Percentiles rank a stretch among this genome's conserved stretches.
Conservation (phyloP, 2,113 vertebrate species). For the Jacana jacana region DNA sequence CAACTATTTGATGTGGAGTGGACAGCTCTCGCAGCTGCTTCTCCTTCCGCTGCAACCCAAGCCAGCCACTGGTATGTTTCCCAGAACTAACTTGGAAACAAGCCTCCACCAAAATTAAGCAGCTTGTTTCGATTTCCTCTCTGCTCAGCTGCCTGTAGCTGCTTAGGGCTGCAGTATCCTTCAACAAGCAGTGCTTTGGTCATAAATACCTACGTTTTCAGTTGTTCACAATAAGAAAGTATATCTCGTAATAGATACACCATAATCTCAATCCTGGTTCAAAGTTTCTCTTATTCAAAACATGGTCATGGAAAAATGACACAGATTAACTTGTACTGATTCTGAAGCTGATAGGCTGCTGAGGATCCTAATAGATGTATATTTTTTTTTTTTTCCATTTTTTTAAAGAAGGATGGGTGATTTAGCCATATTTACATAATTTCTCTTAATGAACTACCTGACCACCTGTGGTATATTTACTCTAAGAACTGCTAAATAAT, state of each 20-base stretch:
- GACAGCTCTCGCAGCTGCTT: neutral
- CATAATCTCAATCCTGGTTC: neutral
- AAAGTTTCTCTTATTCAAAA: neutral
- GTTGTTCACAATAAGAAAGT: neutral
- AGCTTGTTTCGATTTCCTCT: neutral
- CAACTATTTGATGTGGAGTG: neutral
- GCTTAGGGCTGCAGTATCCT: neutral
- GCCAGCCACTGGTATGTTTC: neutral
- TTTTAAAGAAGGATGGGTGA: neutral
- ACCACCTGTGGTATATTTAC: neutral
- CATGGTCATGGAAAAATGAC: neutral
- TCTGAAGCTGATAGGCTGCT: neutral
- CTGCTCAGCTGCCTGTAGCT: neutral
- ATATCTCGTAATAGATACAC: neutral
- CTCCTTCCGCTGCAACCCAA: neutral
- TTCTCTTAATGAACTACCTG: neutral
- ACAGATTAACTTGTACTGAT: neutral
- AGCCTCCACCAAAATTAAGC: neutral
- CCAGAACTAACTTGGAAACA: neutral
- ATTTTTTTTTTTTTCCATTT: accelerated
- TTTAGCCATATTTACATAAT: neutral
- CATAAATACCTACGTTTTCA: neutral
- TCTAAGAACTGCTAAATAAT: neutral
- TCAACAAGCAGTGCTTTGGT: neutral
- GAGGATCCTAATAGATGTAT: neutral